Evolutionary conservation across 2,888 invertebrate species (phyloP).

Genomic region (Tinea pellionella): DNA sequence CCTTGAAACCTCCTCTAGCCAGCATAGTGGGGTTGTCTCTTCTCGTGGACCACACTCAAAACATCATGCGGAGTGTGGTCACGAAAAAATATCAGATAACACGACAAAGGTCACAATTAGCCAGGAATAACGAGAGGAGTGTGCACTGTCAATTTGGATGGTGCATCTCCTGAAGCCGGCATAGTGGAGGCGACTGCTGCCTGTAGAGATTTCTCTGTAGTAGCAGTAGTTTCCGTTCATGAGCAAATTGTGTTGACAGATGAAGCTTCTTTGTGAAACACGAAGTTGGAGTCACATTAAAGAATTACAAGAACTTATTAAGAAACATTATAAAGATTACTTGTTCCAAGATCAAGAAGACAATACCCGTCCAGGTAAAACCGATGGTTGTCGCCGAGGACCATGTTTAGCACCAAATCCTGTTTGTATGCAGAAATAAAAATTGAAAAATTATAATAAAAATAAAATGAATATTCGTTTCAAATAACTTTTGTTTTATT

Average conservation of each 20-base stretch:
- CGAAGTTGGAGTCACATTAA: slow-evolving; percentile 82
- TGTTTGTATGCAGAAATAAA: slow-evolving; percentile 54
- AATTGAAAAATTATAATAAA: neutral
- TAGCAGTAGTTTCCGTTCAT: no score
- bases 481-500: slow-evolving; percentile 4
- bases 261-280: slow-evolving; percentile 90
- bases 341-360: slow-evolving; percentile 40
- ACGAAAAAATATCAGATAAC: no score
- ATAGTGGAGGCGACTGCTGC: no score
- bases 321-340: slow-evolving; percentile 74
- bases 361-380: slow-evolving; percentile 21
- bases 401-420: slow-evolving; percentile 58
- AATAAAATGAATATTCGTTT: slow-evolving; percentile 7
- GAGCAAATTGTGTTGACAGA: slow-evolving; percentile 49
- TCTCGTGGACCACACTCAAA: no score
- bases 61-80: no score
- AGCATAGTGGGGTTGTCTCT: no score
- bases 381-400: slow-evolving; percentile 25
- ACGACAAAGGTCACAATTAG: no score
- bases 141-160: no score
- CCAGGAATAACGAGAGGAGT: no score
- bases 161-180: no score
- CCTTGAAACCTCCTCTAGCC: no score
- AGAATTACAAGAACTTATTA: slow-evolving; percentile 44
- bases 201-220: no score